Evolutionary conservation across 1,140 invertebrate species (phyloP), one percentile per base, ranked within the genome.

Genomic region (Leptopilina boulardi): DNA sequence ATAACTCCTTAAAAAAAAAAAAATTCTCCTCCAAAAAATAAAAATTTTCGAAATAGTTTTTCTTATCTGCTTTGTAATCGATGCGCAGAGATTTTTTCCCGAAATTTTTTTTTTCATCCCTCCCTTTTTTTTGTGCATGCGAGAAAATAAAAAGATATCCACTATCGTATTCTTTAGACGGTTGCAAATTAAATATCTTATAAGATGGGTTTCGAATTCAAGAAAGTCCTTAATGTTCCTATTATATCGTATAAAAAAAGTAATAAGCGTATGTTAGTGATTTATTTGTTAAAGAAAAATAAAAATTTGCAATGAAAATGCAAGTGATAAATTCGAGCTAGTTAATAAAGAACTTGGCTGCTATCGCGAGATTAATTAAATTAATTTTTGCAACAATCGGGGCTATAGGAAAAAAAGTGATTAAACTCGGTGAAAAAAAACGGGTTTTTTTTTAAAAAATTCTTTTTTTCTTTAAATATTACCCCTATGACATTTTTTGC

Each of bases 401-500:
- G 59, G 71, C 41, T 47, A 41, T 66, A 38, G 54, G 56, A 56
- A 44, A 41, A 70, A 51, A 26, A 30, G 3, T 23, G n/a, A 38
- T 23, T 11, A 26, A 59, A 26, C 76, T 75, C 80, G 77, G 59
- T 54, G 70, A 54, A 73, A 72, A 30, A 15, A n/a, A 75, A 44
- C 11, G 15, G 47, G 47, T 51, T 51, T 51, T 51, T n/a, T n/a
- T n/a, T n/a, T n/a, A n/a, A n/a, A 5, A 18, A 73, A 13, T 47
- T 54, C 59, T 73, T 42, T 34, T 75, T 59, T 77, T 79, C 73
- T 77, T 77, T 70, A 10, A 74, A 66, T 66, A 47, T 72, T 76
- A 78, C 74, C 21, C 73, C 77, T 76, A 78, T 84, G 80, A 84
- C 79, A 78, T 56, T 81, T 84, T 84, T 82, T 83, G 82, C 78